A percentile compares a stretch with the other conserved stretches of the same genome.
Evolutionary conservation across 2,797 vertebrate genomes (phyloP).

Genomic region (Trichosurus vulpecula): DNA sequence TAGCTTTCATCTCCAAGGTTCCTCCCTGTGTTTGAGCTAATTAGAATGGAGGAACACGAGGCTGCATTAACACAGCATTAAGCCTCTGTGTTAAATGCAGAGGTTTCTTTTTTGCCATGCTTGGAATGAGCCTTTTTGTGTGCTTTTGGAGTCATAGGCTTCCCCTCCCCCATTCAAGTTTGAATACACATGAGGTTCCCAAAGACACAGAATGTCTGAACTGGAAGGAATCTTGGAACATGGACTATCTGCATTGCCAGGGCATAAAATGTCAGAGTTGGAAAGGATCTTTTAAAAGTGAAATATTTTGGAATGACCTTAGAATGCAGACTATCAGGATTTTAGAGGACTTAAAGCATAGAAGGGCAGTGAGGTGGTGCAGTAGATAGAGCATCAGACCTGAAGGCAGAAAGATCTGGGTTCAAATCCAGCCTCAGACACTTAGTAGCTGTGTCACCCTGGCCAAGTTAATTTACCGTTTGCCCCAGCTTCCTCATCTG

Average conservation of each 20-base stretch:
- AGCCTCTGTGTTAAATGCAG: conserved; percentile 22
- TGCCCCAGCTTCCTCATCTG: neutral
- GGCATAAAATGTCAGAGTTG: neutral
- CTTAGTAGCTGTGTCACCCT: too few species aligned
- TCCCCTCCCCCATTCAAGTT: neutral
- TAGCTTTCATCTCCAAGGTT: conserved; percentile 42
- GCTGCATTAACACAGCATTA: conserved; percentile 25
- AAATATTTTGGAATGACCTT: neutral
- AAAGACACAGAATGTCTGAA: neutral
- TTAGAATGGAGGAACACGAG: neutral
- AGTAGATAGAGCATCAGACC: neutral
- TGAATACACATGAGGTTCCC: neutral
- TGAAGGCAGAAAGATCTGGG: neutral
- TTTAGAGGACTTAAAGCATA: neutral
- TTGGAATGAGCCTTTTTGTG: neutral
- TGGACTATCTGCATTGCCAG: neutral
- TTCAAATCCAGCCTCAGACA: neutral
- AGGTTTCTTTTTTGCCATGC: neutral
- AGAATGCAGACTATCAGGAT: neutral
- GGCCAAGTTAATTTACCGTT: neutral
- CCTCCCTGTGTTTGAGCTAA: conserved; percentile 37
- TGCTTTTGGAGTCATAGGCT: neutral
- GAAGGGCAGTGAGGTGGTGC: neutral
- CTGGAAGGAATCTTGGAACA: neutral
- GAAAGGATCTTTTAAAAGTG: neutral